Base-by-base conservation (phyloP, 2,888 invertebrate species). In the Chironomus tentans region DNA sequence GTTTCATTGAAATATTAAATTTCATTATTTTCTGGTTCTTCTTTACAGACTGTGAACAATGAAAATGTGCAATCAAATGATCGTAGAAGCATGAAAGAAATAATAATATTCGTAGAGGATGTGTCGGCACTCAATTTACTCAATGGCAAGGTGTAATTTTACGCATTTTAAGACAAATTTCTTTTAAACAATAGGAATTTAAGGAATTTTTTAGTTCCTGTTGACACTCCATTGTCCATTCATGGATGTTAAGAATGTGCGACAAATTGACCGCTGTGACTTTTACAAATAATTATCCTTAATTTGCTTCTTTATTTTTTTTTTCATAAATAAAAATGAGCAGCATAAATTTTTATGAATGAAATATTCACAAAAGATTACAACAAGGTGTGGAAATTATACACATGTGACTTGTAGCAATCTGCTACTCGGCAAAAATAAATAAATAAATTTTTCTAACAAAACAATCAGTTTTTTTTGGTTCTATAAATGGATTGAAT, bases 361-460 rank as follows among this genome's bases (percentile, higher is more conserved):
- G 22, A 62, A 22, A 38, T 24, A 13, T 15, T 13, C 50, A 21
- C n/a, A 28, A 71, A 5, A 22, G 70, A 21, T n/a, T 38, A 38
- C 46, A 74, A 74, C 74, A 74, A 74, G 74, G 74, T 74, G 74
- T 68, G 48, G 74, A 74, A 74, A 74, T 68, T 68, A 28, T 73
- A 38, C 38, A 50, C 50, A 21, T 48, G 72, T 61, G 61, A 70
- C 70, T 70, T 47, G 70, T 28, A 50, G 70, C 70, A 68, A 68
- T 70, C 48, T 48, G 70, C 70, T 70, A 47, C 70, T 70, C 47
- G 56, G 56, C 56, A 56, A 15, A 1, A 56, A 6, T n/a, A n/a
- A n/a, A n/a, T n/a, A 50, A 15, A 50, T 50, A n/a, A 3, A 28
- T 28, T 28, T 28, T 6, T 28, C 3, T n/a, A 38, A 38, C 38